phyloP scores from a whole-genome alignment of 2,113 vertebrate species.

The Brachyhypopomus gauderio region DNA sequence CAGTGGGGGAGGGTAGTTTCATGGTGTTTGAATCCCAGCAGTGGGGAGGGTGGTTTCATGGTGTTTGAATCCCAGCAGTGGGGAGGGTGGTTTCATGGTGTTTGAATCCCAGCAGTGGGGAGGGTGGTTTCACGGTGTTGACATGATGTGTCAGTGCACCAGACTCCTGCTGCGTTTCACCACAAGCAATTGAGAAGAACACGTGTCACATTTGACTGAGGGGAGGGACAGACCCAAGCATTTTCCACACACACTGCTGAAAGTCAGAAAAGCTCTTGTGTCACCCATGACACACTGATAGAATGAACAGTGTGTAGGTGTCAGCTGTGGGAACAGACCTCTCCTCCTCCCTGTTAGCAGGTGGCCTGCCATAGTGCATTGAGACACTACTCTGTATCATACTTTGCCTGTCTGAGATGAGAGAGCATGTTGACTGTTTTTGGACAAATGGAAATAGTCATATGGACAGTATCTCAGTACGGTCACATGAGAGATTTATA shows the following conservation, averaged over 20 bases:
- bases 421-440: constrained; percentile 18
- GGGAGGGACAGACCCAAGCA: not conserved
- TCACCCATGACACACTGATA: constrained; percentile 28
- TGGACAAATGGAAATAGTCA: constrained; percentile 6
- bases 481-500: not conserved
- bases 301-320: constrained; percentile 26
- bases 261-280: constrained; percentile 22
- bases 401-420: constrained; percentile 17
- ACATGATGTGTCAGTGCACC: not conserved
- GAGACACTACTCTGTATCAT: constrained; percentile 18
- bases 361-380: constrained; percentile 42
- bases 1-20: no score
- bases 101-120: no score
- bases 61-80: not conserved
- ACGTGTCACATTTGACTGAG: not conserved
- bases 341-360: constrained; percentile 20
- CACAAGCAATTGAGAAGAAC: constrained; percentile 1
- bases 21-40: not conserved
- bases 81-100: no score
- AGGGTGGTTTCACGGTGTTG: not conserved
- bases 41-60: not conserved
- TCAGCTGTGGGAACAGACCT: constrained; percentile 13
- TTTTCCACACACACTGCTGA: constrained; percentile 31
- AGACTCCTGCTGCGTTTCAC: constrained; percentile 1
- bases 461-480: constrained; percentile 12